Evolutionary conservation across 1,140 invertebrate genomes (phyloP), one percentile per base, ranked within the genome.

Genomic region (Dendrolimus kikuchii): DNA sequence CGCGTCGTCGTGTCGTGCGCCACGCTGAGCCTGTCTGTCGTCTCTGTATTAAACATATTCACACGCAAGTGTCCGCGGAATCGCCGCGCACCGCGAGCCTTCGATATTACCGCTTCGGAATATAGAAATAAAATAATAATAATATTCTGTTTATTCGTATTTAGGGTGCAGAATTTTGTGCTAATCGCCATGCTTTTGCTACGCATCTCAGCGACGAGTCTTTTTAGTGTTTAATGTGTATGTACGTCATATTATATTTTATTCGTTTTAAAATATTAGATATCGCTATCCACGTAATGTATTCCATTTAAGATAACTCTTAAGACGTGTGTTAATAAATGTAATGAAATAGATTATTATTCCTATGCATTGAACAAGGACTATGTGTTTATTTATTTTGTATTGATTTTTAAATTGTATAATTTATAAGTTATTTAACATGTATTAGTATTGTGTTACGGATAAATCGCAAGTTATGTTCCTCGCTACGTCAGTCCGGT

Each of bases 381-480:
- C 77, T 84, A 68, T 69, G 64, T 71, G 75, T 81, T 86, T 77
- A 84, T 84, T 86, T 84, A 84, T 86, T 86, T 80, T 59, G 43
- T 45, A 45, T 45, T 45, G 43, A 57, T 72, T 71, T 77, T 79
- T 67, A 71, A 71, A 64, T 69, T 71, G 55, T 79, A 79, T 36
- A 8, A 70, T 75, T 74, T 23, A 23, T 83, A 83, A 83, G 78
- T 86, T 82, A 83, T 83, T 82, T 86, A 81, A 81, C 72, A 55
- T 64, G 67, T 77, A 79, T 76, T 68, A 79, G 60, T 66, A 70
- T 55, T 59, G 57, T 45, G 55, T 64, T 62, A 64, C 55, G 66
- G 55, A 63, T 66, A 71, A 72, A 72, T 65, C 40, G 64, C 56
- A 69, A 64, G 68, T 65, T 60, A 70, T 61, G 59, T 62, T 62